Evolutionary conservation across 2,888 invertebrate species (phyloP).

Genomic region (Ceriagrion tenellum): DNA sequence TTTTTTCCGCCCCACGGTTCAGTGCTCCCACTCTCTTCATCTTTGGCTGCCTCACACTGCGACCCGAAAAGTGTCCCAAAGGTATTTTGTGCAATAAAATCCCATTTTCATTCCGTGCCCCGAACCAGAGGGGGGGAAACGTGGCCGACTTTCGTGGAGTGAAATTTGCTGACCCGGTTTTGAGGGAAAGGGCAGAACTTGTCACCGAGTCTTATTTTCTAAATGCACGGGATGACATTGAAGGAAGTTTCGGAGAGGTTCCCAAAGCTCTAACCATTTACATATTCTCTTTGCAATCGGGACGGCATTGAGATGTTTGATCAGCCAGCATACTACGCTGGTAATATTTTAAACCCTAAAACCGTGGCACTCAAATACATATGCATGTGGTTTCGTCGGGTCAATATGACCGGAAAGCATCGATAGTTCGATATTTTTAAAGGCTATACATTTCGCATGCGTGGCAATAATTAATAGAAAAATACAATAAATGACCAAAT

Average conservation of each 20-base stretch:
- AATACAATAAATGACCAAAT: too few relatives aligned
- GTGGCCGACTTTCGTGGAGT: neutral
- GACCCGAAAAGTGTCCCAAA: neutral
- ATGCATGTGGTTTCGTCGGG: too few relatives aligned
- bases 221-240: neutral
- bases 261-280: too few relatives aligned
- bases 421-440: too few relatives aligned
- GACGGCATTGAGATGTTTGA: too few relatives aligned
- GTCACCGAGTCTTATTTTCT: neutral
- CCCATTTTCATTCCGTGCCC: neutral
- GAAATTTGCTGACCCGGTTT: neutral
- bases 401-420: too few relatives aligned
- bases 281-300: too few relatives aligned
- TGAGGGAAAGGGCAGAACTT: neutral
- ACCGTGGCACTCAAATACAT: too few relatives aligned
- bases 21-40: neutral
- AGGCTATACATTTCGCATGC: too few relatives aligned
- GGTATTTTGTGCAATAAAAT: constrained; percentile 2
- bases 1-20: neutral
- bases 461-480: too few relatives aligned
- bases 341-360: too few relatives aligned
- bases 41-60: neutral
- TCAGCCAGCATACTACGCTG: too few relatives aligned
- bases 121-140: neutral
- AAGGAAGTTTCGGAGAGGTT: neutral